phyloP scores from a whole-genome alignment of 2,888 invertebrate species.

The Caradrina clavipalpis region DNA sequence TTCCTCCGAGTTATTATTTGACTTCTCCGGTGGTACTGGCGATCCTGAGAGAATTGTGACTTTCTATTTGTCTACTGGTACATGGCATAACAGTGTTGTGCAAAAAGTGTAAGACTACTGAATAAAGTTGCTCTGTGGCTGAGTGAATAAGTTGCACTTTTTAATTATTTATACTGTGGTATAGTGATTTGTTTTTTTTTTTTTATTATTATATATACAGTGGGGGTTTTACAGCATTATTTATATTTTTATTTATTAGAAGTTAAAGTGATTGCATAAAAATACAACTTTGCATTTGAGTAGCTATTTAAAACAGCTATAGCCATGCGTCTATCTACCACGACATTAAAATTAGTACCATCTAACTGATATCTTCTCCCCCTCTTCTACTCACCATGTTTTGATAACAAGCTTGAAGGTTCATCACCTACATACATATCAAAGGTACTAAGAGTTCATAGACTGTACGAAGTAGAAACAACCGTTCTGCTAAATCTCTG shows the following conservation, averaged over 20 bases:
- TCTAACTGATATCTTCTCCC: conserved; percentile 42
- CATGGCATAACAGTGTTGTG: conserved; percentile 45
- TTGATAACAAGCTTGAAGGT: conserved; percentile 3
- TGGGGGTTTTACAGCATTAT: conserved; percentile 31
- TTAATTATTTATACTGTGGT: conserved; percentile 12
- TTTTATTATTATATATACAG: conserved; percentile 7
- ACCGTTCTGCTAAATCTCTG: background rate
- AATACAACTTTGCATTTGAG: conserved; percentile 19
- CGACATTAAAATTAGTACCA: conserved; percentile 62
- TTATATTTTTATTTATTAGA: conserved; percentile 2
- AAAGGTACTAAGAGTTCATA: conserved; percentile 22
- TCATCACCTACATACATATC: background rate
- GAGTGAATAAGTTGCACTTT: conserved; percentile 1
- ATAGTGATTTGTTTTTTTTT: background rate
- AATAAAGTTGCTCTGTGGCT: conserved; percentile 14
- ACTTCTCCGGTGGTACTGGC: conserved; percentile 77
- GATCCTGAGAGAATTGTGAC: conserved; percentile 83
- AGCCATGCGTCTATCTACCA: conserved; percentile 72
- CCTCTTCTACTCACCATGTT: conserved; percentile 45
- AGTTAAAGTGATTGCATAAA: conserved; percentile 7
- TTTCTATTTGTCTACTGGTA: conserved; percentile 70
- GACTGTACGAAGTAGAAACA: background rate
- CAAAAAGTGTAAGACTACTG: conserved; percentile 19
- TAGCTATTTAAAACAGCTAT: conserved; percentile 42
- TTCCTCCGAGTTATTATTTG: conserved; percentile 83